Percentiles rank a stretch among this genome's conserved stretches.
Evolutionary conservation across 23 tunicate genomes (phyloP).

Genomic region (Botrylloides violaceus): DNA sequence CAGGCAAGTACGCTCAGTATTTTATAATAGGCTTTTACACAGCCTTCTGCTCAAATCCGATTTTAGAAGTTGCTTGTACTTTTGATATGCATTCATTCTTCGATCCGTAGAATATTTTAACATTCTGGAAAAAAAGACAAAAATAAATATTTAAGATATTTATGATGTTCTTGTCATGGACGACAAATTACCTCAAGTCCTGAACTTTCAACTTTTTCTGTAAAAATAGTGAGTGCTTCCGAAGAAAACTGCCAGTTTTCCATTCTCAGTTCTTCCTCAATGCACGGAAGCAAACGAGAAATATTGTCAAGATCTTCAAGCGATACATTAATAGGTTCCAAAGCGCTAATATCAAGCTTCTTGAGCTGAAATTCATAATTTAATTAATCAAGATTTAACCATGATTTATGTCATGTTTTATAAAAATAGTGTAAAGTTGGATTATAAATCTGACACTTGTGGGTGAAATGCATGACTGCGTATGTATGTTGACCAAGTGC

Average conservation of each 20-base stretch:
- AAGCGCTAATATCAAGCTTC: constrained; percentile 6
- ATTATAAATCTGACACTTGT: no score
- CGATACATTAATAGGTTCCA: background rate
- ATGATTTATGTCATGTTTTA: no score
- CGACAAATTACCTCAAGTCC: no score
- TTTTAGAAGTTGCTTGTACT: background rate
- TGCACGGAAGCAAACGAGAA: background rate
- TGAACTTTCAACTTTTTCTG: background rate
- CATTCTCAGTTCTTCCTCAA: constrained; percentile 8
- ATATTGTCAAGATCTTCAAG: background rate
- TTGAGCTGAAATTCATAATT: background rate
- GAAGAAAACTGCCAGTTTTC: constrained; percentile 1
- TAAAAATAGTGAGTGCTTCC: background rate
- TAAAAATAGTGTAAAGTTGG: no score
- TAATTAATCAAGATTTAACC: background rate
- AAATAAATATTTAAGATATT: no score
- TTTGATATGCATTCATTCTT: background rate
- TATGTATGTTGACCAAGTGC: no score
- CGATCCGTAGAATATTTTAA: constrained; percentile 11
- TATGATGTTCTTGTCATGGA: no score
- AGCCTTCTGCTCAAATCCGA: no score
- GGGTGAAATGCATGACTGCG: no score
- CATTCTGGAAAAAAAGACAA: constrained; percentile 5
- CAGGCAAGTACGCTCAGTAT: no score
- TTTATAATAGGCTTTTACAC: no score